A percentile compares a stretch with the other conserved stretches of the same genome.
Evolutionary conservation across 2,888 invertebrate genomes (phyloP).

Genomic region (Branchipolynoe longqiensis): DNA sequence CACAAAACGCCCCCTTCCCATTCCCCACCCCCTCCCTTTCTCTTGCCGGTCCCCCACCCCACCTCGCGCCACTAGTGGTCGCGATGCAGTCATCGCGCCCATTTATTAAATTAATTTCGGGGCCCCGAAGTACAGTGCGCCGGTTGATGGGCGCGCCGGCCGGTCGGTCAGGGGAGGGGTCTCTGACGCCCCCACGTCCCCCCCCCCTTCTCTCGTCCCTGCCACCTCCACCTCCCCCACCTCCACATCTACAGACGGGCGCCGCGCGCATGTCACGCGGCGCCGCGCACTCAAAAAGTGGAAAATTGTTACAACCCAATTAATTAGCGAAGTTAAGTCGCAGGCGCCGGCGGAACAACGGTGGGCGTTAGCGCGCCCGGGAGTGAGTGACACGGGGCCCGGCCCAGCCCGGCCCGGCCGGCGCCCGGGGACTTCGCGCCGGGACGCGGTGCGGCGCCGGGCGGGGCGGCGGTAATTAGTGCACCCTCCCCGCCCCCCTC

Average conservation of each 20-base stretch:
- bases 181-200: not conserved
- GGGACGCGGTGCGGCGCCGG: not conserved
- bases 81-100: conserved; percentile 17
- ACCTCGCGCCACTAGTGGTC: not conserved
- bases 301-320: conserved; percentile 58
- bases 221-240: conserved; percentile 9
- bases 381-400: not conserved
- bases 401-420: not conserved
- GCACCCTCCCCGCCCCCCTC: no score
- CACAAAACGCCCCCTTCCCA: conserved; percentile 12
- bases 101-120: conserved; percentile 54
- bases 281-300: conserved; percentile 54
- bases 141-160: conserved; percentile 19
- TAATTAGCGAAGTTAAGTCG: conserved; percentile 55
- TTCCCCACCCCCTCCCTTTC: not conserved
- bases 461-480: not conserved
- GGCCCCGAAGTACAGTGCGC: conserved; percentile 29
- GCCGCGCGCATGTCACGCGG: conserved; percentile 43
- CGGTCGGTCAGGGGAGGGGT: not conserved
- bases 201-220: not conserved
- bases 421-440: not conserved
- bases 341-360: conserved; percentile 24
- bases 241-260: not conserved
- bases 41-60: conserved; percentile 6
- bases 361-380: not conserved